These are phyloP conservation scores for Acanthaster planci DNA, from an alignment of 35 echinoderm and acorn worm genomes.

Conservation along the genomic window DNA sequence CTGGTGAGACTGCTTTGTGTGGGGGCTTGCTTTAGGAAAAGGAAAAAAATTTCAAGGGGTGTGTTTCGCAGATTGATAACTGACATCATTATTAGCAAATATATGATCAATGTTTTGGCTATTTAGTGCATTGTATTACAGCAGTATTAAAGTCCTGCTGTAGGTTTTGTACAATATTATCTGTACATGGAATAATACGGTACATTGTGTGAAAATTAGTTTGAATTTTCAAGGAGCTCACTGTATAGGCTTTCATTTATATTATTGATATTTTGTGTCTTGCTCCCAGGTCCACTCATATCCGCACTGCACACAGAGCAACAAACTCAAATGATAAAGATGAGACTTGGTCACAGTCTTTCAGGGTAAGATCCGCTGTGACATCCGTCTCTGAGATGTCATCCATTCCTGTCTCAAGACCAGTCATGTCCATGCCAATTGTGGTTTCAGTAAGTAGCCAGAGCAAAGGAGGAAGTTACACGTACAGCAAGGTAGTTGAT, in stretches of 20 bases:
- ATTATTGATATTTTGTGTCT: neutral
- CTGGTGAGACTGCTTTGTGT: neutral
- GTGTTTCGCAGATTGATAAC: no score
- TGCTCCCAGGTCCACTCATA: neutral
- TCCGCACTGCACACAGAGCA: neutral
- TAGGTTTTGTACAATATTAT: no score
- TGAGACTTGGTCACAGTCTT: neutral
- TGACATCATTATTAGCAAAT: no score
- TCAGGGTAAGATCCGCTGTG: neutral
- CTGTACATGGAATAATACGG: no score
- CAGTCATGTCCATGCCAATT: slow-evolving; percentile 20
- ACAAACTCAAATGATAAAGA: neutral
- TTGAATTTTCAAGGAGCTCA: no score
- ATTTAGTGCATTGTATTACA: no score
- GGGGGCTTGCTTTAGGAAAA: no score
- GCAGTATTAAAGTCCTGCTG: no score
- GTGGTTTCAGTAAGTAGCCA: slow-evolving; percentile 11
- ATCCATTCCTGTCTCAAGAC: neutral
- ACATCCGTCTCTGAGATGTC: neutral
- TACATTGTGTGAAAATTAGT: no score
- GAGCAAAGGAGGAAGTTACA: neutral
- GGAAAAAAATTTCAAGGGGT: no score
- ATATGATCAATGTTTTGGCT: no score
- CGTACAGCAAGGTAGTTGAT: neutral
- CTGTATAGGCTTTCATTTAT: neutral